Evolutionary conservation across 2,797 vertebrate species (phyloP).

Genomic region (Clamator glandarius): DNA sequence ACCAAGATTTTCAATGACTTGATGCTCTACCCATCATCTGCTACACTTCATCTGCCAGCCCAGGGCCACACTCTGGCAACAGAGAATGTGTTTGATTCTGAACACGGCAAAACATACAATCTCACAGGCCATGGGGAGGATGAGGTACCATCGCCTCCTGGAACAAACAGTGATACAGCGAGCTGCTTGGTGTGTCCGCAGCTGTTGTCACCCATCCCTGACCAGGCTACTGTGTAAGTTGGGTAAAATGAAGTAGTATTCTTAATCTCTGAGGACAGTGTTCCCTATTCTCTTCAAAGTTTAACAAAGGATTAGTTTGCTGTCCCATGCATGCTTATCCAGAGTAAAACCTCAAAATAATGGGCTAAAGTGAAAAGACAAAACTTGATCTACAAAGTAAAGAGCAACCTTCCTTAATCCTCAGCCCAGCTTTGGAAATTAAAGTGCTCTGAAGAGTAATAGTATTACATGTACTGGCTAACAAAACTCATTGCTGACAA

Average conservation of each 20-base stretch:
- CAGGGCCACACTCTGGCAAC: accelerated
- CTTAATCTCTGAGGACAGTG: background rate
- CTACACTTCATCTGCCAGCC: background rate
- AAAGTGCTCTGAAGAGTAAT: background rate
- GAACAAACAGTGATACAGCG: background rate
- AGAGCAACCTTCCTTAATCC: background rate
- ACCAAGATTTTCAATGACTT: background rate
- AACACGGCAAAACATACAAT: accelerated
- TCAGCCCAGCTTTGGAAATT: background rate
- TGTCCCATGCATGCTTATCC: background rate
- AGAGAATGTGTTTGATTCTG: background rate
- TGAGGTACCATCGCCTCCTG: background rate
- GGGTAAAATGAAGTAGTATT: background rate
- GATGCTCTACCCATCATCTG: background rate
- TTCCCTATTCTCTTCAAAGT: background rate
- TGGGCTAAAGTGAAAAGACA: background rate
- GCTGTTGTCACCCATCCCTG: background rate
- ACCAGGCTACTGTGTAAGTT: background rate
- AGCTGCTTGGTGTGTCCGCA: background rate
- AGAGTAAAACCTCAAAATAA: background rate
- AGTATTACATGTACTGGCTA: background rate
- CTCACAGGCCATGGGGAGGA: accelerated
- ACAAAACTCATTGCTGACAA: background rate
- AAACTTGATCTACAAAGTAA: background rate
- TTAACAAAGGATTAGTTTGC: background rate